phyloP scores from a whole-genome alignment of 2,888 invertebrate species.

The Sclerodermus sp. region DNA sequence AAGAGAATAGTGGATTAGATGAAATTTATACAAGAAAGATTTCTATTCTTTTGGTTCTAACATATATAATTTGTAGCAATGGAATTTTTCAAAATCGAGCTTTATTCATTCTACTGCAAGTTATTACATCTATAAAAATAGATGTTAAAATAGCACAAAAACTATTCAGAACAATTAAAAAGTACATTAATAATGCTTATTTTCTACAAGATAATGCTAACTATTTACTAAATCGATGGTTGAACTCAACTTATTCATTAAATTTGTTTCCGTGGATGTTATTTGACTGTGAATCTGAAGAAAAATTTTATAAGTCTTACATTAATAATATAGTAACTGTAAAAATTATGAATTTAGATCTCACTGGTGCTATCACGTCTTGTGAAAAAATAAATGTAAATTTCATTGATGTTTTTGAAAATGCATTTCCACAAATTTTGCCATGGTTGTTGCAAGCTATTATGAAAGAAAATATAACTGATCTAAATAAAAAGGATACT shows the following conservation, averaged over 20 bases:
- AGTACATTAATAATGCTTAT: slow-evolving; percentile 36
- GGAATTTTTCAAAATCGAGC: slow-evolving; percentile 60
- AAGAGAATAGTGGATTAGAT: slow-evolving; percentile 54
- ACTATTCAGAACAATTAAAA: slow-evolving; percentile 56
- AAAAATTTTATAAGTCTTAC: slow-evolving; percentile 57
- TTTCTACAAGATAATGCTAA: slow-evolving; percentile 58
- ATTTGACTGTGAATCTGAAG: slow-evolving; percentile 50
- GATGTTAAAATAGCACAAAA: slow-evolving; percentile 57
- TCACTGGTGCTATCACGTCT: slow-evolving; percentile 37
- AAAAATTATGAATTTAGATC: slow-evolving; percentile 50
- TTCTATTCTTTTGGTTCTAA: slow-evolving; percentile 63
- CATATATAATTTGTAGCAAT: slow-evolving; percentile 61
- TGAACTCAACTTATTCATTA: slow-evolving; percentile 50
- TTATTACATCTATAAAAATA: slow-evolving; percentile 61
- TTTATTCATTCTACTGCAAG: slow-evolving; percentile 61
- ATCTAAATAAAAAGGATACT: slow-evolving; percentile 28
- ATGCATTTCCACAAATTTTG: slow-evolving; percentile 38
- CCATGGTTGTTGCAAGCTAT: slow-evolving; percentile 28
- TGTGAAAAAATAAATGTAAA: slow-evolving; percentile 37
- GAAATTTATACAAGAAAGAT: slow-evolving; percentile 64
- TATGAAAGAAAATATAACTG: slow-evolving; percentile 28
- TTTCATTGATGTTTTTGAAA: slow-evolving; percentile 43
- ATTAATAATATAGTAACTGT: slow-evolving; percentile 54
- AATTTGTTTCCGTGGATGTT: slow-evolving; percentile 59
- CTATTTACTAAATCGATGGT: slow-evolving; percentile 61